Evolutionary conservation across 2,113 vertebrate genomes (phyloP), one percentile per base, ranked within the genome.

Genomic region (Lathamus discolor): DNA sequence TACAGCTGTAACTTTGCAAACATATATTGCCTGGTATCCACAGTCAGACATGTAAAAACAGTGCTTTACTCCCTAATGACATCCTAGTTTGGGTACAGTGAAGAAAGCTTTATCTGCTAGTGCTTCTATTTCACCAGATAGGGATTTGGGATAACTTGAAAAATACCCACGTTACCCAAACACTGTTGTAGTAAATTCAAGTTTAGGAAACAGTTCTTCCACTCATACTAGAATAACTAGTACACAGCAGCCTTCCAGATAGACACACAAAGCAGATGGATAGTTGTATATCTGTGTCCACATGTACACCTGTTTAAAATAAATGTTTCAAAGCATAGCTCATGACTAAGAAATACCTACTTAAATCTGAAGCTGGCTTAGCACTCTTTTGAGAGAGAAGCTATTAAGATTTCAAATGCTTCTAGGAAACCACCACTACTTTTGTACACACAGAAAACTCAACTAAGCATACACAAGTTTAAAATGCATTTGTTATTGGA

Each of bases 401-500:
- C 46, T 90, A 63, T 76, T 51, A 81, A 43, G 59, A 74, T 92
- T 88, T 70, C 27, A 88, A 41, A 39, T 24, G 67, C 22, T 63
- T 86, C 57, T 81, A 41, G 35, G 61, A 95, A 90, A 76, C 57
- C 17, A 69, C 37, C 39, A 7, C 25, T 90, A 29, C 57, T 64
- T 77, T 64, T 83, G 48, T 55, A 88, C 18, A 86, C 46, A 13
- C 43, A 90, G 44, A 59, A 86, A 92, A 81, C 57, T 88, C 57
- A 79, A 64, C 43, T 63, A 59, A 83, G 79, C 63, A 90, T 31
- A 61, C 39, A 76, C 33, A 94, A 81, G 88, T 88, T 86, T 92
- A 91, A 93, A 90, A 91, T 64, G n/a, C 31, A 74, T 86, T 93
- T 77, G 55, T 88, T 94, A 64, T 64, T 54, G 74, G 84, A 88